Evolutionary conservation across 2,113 vertebrate genomes (phyloP).

Genomic region (Acrocephalus arundinaceus): DNA sequence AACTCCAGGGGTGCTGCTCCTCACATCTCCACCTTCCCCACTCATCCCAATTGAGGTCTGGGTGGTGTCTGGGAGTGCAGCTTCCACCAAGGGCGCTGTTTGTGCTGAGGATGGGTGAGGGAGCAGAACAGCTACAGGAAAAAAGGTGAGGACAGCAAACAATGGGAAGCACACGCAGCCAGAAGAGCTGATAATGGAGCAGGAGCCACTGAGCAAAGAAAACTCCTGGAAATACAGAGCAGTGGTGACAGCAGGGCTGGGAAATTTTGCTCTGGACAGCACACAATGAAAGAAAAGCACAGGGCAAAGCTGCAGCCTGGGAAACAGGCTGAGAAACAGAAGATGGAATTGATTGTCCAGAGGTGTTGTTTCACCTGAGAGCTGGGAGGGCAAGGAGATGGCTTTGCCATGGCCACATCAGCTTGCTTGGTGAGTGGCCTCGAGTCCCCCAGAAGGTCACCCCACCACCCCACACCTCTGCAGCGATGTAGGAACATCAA

Average conservation of each 20-base stretch:
- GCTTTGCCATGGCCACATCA: background rate
- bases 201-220: background rate
- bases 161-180: rapidly evolving
- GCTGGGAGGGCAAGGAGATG: background rate
- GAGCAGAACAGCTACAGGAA: background rate
- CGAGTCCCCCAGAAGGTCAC: background rate
- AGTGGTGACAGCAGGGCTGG: background rate
- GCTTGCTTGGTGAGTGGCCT: background rate
- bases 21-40: background rate
- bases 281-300: rapidly evolving
- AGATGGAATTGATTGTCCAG: background rate
- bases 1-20: background rate
- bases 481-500: background rate
- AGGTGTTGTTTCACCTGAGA: background rate
- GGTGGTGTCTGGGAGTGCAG: background rate
- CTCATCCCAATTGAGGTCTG: background rate
- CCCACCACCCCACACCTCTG: background rate
- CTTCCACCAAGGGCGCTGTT: background rate
- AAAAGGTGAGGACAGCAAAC: background rate
- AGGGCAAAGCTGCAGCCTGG: background rate
- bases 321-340: background rate
- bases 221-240: background rate
- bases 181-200: background rate
- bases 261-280: background rate
- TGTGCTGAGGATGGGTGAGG: background rate